Evolutionary conservation across 1,140 invertebrate species (phyloP).

Genomic region (Cephus cinctus): DNA sequence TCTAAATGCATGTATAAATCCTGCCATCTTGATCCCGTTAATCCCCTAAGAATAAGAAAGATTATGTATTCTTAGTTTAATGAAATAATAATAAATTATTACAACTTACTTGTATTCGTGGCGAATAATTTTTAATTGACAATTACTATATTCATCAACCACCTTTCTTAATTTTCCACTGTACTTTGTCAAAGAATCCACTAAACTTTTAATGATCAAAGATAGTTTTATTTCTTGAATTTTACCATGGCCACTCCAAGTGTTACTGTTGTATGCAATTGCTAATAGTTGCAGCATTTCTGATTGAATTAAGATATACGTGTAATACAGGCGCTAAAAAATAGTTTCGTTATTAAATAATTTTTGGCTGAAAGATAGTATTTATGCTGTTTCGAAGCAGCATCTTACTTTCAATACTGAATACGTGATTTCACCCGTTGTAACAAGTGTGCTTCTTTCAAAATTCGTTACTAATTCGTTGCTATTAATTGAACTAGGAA

Average conservation of each 20-base stretch:
- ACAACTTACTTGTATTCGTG: slow-evolving; percentile 28
- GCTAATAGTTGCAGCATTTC: slow-evolving; percentile 44
- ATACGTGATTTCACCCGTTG: slow-evolving; percentile 37
- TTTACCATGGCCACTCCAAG: slow-evolving; percentile 10
- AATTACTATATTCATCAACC: slow-evolving; percentile 30
- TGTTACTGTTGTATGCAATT: slow-evolving; percentile 26
- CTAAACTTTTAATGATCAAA: slow-evolving; percentile 26
- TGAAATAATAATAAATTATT: slow-evolving; percentile 11
- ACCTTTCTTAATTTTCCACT: slow-evolving; percentile 28
- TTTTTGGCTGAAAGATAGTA: too few species aligned
- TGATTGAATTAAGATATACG: slow-evolving; percentile 44
- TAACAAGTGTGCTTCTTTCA: slow-evolving; percentile 26
- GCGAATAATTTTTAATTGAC: slow-evolving; percentile 24
- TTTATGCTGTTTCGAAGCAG: not conserved
- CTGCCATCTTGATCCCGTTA: slow-evolving; percentile 36
- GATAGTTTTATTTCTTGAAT: slow-evolving; percentile 30
- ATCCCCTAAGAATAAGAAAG: slow-evolving; percentile 22
- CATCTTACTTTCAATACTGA: slow-evolving; percentile 32
- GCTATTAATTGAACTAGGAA: slow-evolving; percentile 21
- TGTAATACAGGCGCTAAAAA: slow-evolving; percentile 43
- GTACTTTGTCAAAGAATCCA: slow-evolving; percentile 17
- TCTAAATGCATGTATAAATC: slow-evolving; percentile 45
- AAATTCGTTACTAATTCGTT: slow-evolving; percentile 32
- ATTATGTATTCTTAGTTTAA: not conserved
- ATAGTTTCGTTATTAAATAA: not conserved